These are phyloP conservation scores for Esox lucius DNA, from an alignment of 2,797 vertebrate genomes.

Conservation along the genomic window DNA sequence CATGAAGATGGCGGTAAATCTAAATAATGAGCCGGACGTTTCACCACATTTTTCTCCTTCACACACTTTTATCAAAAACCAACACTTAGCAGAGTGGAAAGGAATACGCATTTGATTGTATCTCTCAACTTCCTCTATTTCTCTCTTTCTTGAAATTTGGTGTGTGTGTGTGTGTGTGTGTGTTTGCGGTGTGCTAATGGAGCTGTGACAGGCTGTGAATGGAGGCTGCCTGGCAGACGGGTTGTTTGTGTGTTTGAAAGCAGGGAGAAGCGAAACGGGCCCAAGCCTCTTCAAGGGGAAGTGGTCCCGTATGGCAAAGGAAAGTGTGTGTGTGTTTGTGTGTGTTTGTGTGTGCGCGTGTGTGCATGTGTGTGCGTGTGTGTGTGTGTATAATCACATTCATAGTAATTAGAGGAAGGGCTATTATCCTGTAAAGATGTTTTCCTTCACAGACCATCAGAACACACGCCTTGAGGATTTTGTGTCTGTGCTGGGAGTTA, in stretches of 20 bases:
- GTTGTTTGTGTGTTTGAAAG: background rate
- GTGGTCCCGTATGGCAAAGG: conserved; percentile 14
- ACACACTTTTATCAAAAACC: conserved; percentile 21
- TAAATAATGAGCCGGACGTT: conserved; percentile 48
- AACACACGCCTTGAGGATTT: conserved; percentile 73
- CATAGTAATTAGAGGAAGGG: conserved; percentile 79
- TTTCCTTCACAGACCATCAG: conserved; percentile 79
- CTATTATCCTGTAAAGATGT: conserved; percentile 81
- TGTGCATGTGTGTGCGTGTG: conserved; percentile 37
- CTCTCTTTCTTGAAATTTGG: background rate
- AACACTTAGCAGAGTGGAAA: conserved; percentile 9
- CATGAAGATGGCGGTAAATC: conserved; percentile 26
- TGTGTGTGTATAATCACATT: conserved; percentile 45
- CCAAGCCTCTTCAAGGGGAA: conserved; percentile 43
- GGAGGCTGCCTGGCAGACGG: conserved; percentile 6
- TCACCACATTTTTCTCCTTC: conserved; percentile 2
- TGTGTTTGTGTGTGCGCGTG: conserved; percentile 18
- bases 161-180: conserved; percentile 1
- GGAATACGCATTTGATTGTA: conserved; percentile 1
- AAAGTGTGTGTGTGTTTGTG: conserved; percentile 19
- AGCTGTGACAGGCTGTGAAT: conserved; percentile 35
- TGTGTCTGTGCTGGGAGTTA: conserved; percentile 72
- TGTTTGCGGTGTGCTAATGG: conserved; percentile 13
- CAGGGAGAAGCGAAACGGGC: background rate
- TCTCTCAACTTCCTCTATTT: conserved; percentile 20